A percentile compares a stretch with the other conserved stretches of the same genome.
Conservation (phyloP, 2,888 invertebrate species). For the Tanytarsus gracilentus region DNA sequence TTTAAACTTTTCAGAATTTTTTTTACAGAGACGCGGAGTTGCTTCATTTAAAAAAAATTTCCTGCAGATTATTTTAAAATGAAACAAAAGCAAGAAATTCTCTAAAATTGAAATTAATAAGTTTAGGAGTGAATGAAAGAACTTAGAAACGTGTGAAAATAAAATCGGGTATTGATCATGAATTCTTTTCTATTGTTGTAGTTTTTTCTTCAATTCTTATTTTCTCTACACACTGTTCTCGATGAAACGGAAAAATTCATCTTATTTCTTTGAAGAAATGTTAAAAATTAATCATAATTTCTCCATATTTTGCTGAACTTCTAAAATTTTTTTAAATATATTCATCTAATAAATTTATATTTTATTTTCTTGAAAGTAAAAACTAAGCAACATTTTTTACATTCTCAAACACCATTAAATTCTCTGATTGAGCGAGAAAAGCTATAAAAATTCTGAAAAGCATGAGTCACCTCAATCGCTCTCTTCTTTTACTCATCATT, state of each 20-base stretch:
- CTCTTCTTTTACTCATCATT: too few relatives aligned
- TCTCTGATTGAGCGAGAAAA: too few relatives aligned
- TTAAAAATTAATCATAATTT: slow-evolving; percentile 27
- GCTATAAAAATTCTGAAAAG: too few relatives aligned
- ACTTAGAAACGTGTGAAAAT: background rate
- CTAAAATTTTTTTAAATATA: background rate
- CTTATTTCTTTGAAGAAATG: slow-evolving; percentile 9
- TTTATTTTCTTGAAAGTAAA: background rate
- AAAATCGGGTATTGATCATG: slow-evolving; percentile 26
- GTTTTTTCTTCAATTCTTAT: slow-evolving; percentile 1
- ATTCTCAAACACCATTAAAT: too few relatives aligned
- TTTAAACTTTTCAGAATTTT: too few relatives aligned
- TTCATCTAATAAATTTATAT: background rate
- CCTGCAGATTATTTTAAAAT: too few relatives aligned
- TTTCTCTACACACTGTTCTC: background rate
- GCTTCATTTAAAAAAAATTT: too few relatives aligned
- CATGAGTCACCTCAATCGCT: too few relatives aligned
- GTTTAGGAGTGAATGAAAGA: background rate
- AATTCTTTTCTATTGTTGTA: slow-evolving; percentile 26
- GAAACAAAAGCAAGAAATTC: too few relatives aligned
- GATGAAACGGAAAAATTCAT: background rate
- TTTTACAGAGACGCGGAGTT: too few relatives aligned
- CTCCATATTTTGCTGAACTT: slow-evolving; percentile 9
- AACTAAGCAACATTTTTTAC: too few relatives aligned
- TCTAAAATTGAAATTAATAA: background rate